Conservation (phyloP, 2,888 invertebrate genomes). For the Drosophila barbarae region DNA sequence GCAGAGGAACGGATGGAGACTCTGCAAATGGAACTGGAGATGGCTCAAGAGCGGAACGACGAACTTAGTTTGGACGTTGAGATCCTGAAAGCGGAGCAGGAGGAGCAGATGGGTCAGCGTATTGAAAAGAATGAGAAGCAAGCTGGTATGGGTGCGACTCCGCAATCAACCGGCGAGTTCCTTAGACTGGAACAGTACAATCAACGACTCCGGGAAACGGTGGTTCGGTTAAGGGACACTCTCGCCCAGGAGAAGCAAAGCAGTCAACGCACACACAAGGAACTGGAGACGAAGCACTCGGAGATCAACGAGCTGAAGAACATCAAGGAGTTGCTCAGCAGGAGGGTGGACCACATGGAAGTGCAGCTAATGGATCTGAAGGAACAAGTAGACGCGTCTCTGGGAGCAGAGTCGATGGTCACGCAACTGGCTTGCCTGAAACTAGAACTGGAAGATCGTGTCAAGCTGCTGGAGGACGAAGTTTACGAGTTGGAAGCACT, state of each 20-base stretch:
- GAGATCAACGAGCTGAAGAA: slow-evolving; percentile 91
- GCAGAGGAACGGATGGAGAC: slow-evolving; percentile 96
- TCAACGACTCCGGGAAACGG: slow-evolving; percentile 92
- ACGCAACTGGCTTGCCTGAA: slow-evolving; percentile 96
- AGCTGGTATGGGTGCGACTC: slow-evolving; percentile 74
- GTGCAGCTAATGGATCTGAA: slow-evolving; percentile 93
- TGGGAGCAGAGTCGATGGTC: slow-evolving; percentile 99
- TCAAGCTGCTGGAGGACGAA: slow-evolving; percentile 91
- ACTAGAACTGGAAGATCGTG: slow-evolving; percentile 94
- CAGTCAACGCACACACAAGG: slow-evolving; percentile 92
- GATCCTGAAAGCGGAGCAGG: slow-evolving; percentile 88
- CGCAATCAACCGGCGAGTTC: slow-evolving; percentile 78
- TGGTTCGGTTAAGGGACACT: slow-evolving; percentile 94
- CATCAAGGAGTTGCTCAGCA: slow-evolving; percentile 91
- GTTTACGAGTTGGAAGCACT: slow-evolving; percentile 93
- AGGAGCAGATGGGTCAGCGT: slow-evolving; percentile 76
- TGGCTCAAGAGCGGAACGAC: slow-evolving; percentile 92
- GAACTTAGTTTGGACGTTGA: slow-evolving; percentile 93
- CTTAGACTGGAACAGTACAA: slow-evolving; percentile 97
- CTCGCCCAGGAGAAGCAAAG: slow-evolving; percentile 96
- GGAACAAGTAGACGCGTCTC: slow-evolving; percentile 96
- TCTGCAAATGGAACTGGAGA: slow-evolving; percentile 91
- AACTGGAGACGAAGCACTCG: slow-evolving; percentile 91
- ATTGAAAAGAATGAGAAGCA: slow-evolving; percentile 60
- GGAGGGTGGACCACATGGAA: slow-evolving; percentile 88